phyloP scores from a whole-genome alignment of 2,888 invertebrate genomes.

The Teinopalpus imperialis region DNA sequence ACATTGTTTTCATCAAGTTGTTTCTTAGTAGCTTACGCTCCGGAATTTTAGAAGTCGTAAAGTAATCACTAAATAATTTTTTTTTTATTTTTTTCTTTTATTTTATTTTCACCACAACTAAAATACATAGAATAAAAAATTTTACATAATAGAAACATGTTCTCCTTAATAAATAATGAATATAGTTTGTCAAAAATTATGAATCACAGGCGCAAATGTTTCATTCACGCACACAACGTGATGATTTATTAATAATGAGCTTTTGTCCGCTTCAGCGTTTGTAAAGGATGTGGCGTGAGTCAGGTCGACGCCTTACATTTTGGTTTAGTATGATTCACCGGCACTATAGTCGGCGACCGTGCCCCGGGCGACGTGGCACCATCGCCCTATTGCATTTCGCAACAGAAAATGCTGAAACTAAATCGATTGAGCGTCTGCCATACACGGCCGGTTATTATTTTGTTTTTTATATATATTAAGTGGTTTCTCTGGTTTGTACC shows the following conservation, averaged over 20 bases:
- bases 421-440: slow-evolving; percentile 34
- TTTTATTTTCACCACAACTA: too few relatives aligned
- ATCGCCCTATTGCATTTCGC: slow-evolving; percentile 53
- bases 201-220: slow-evolving; percentile 4
- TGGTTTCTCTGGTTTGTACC: slow-evolving; percentile 10
- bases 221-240: not conserved
- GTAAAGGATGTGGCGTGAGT: slow-evolving; percentile 33
- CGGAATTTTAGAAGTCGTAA: too few relatives aligned
- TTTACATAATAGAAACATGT: too few relatives aligned
- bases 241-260: slow-evolving; percentile 17
- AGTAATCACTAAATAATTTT: too few relatives aligned
- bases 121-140: too few relatives aligned
- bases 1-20: too few relatives aligned
- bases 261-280: slow-evolving; percentile 8
- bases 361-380: slow-evolving; percentile 60
- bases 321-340: slow-evolving; percentile 47
- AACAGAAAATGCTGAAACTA: slow-evolving; percentile 42
- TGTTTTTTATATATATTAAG: slow-evolving; percentile 20
- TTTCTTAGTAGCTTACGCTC: too few relatives aligned
- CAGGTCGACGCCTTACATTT: slow-evolving; percentile 35
- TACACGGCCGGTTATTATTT: slow-evolving; percentile 24
- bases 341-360: slow-evolving; percentile 39
- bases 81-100: too few relatives aligned
- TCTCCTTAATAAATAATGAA: too few relatives aligned
- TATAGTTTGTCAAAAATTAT: not conserved